Base-by-base conservation (phyloP, 2,797 vertebrate species). In the Lagocephalus sceleratus region DNA sequence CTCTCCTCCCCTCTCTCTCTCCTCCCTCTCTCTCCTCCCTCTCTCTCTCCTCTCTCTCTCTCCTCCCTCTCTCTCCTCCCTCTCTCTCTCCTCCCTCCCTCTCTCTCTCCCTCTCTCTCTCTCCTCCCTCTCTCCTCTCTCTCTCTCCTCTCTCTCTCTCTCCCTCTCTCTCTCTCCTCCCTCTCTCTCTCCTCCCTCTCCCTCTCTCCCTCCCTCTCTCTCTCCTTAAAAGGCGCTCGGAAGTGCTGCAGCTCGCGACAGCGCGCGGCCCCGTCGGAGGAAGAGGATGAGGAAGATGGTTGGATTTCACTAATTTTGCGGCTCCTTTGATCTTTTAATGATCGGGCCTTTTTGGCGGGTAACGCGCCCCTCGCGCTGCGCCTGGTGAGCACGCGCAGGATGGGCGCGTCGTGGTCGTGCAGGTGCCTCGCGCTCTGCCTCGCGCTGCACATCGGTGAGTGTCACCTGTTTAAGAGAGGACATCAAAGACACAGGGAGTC, bases 371-470 rank as follows among this genome's bases (percentile, higher is more conserved):
- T 35, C 32, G 32, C 32, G 40, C 16, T 2, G 16, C 19, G 2
- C 40, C 16, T n/a, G 40, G 16, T n/a, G 40, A 19, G 40, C 40
- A 42, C 16, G 40, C 16, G 40, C 40, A 44, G 42, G 42, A 44
- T 44, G 42, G 42, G 42, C 20, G 42, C 10, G 4, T 19, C n/a
- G 19, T 9, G 40, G 16, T 42, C n/a, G n/a, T 42, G 16, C 40
- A 42, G 40, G 19, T 42, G 42, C 42, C 42, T 44, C 42, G 42
- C 42, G 42, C 42, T 44, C 19, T 44, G 17, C 11, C 6, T 20
- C 19, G 42, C 42, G 42, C 42, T 44, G 42, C 42, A 44, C 42
- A 5, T 20, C 17, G 42, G 42, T 44, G 42, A 44, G 42, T 19
- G 9, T 20, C 42, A n/a, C 40, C n/a, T 10, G 16, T 10, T 25